These are phyloP conservation scores for Acanthosepion esculentum DNA, from an alignment of 2,888 invertebrate species.

Conservation along the genomic window DNA sequence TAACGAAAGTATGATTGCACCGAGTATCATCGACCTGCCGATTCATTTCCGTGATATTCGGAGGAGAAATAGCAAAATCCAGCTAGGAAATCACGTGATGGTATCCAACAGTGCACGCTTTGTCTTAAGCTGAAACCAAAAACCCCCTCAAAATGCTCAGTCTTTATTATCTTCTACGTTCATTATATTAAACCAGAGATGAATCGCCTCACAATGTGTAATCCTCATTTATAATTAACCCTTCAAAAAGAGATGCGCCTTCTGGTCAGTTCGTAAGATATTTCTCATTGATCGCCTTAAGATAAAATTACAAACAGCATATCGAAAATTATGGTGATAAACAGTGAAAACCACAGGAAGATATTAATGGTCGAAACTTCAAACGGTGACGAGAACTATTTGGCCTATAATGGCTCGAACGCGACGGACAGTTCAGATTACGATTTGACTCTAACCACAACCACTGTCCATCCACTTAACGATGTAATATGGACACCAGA, in stretches of 20 bases:
- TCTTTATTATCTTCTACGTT: not conserved
- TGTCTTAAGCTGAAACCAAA: not conserved
- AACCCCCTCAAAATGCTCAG: not conserved
- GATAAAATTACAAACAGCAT: not conserved
- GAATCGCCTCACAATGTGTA: too few species aligned
- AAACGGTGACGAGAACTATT: not conserved
- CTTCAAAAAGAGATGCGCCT: not conserved
- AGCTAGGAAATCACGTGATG: not conserved
- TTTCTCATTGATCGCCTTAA: not conserved
- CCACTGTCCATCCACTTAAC: not conserved
- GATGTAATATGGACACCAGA: slow-evolving; percentile 73
- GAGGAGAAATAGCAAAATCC: not conserved
- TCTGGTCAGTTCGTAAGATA: not conserved
- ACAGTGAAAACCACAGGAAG: not conserved
- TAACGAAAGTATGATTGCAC: not conserved
- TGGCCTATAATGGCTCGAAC: not conserved
- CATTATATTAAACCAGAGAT: too few species aligned
- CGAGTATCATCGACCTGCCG: not conserved
- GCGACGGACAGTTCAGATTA: not conserved
- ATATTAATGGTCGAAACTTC: not conserved
- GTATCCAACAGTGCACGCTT: not conserved
- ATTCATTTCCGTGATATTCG: not conserved
- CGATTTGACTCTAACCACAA: not conserved
- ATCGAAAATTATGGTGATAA: not conserved
- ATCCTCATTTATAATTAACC: too few species aligned